A percentile compares a stretch with the other conserved stretches of the same genome.
Conservation (phyloP, 1,140 invertebrate species). For the Plectrocnemia conspersa region DNA sequence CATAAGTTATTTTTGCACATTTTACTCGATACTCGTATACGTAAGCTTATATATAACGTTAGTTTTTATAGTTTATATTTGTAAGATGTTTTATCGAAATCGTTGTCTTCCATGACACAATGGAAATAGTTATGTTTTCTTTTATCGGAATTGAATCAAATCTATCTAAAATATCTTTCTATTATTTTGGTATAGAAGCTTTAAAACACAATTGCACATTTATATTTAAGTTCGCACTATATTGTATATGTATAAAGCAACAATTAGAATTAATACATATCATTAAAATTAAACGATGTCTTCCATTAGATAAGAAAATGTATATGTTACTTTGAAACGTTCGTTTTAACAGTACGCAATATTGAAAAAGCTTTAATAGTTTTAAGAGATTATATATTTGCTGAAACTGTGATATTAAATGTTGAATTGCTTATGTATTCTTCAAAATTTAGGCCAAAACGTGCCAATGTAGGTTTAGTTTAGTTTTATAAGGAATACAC, state of each 20-base stretch:
- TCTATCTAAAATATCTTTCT: conserved; percentile 1
- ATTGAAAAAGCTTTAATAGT: conserved; percentile 21
- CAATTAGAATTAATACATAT: conserved; percentile 1
- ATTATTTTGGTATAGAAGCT: conserved; percentile 16
- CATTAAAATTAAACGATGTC: background rate
- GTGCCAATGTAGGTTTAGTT: too few relatives aligned
- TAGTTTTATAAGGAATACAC: too few relatives aligned
- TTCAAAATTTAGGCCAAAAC: too few relatives aligned
- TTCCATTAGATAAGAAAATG: background rate
- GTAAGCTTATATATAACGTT: background rate
- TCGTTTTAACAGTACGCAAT: background rate
- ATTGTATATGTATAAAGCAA: conserved; percentile 5
- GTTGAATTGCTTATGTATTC: too few relatives aligned
- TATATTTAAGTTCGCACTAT: conserved; percentile 11
- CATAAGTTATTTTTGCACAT: too few relatives aligned
- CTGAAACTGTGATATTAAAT: too few relatives aligned
- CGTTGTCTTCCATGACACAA: background rate
- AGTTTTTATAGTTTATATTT: background rate
- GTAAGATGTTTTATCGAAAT: background rate
- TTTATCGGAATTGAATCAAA: too few relatives aligned
- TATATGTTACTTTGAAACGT: background rate
- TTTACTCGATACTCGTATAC: too few relatives aligned
- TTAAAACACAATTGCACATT: conserved; percentile 4
- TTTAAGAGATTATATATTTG: too few relatives aligned
- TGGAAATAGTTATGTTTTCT: background rate